These are phyloP conservation scores for Crax fasciolata DNA, from an alignment of 2,797 vertebrate genomes.

Conservation along the genomic window DNA sequence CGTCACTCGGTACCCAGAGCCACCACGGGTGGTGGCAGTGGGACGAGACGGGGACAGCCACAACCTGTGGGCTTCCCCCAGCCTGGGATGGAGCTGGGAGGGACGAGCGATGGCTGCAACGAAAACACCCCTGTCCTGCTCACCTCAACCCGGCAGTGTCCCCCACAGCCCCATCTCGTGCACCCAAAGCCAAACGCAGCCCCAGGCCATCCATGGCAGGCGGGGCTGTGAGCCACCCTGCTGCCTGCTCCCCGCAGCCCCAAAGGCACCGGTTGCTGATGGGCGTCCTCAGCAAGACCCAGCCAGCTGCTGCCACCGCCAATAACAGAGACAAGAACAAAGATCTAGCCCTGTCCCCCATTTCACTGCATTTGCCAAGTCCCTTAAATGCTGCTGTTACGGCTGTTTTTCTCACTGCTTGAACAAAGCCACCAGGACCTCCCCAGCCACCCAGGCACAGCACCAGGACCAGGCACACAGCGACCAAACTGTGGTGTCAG, in stretches of 20 bases:
- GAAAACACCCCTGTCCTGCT: neutral
- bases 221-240: rapidly evolving
- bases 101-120: neutral
- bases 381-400: neutral
- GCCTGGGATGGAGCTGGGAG: neutral
- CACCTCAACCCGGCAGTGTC: rapidly evolving
- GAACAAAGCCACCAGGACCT: neutral
- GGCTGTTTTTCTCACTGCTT: neutral
- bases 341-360: neutral
- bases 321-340: neutral
- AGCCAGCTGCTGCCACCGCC: neutral
- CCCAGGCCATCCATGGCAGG: neutral
- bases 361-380: neutral
- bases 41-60: neutral
- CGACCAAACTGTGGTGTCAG: rapidly evolving
- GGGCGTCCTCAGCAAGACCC: rapidly evolving
- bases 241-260: neutral
- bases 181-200: neutral
- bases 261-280: rapidly evolving
- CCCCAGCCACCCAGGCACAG: rapidly evolving
- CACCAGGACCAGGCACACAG: neutral
- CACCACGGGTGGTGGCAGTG: rapidly evolving
- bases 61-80: neutral
- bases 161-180: neutral
- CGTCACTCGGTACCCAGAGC: neutral